Conservation (phyloP, 2,113 vertebrate genomes). For the Seriola aureovittata region DNA sequence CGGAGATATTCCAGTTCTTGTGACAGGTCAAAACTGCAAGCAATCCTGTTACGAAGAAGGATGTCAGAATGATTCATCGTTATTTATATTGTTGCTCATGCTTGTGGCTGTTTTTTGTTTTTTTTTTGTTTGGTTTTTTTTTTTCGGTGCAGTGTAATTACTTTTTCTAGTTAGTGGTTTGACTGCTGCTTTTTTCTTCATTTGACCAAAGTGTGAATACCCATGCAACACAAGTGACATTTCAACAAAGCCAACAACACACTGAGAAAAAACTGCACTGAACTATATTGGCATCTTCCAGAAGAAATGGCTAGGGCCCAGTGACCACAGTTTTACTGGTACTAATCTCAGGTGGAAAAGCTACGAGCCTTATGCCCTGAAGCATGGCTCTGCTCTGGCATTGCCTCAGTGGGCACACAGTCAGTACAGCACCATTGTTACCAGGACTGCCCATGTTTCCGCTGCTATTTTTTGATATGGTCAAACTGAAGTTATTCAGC, state of each 20-base stretch:
- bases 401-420: conserved; percentile 51
- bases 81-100: conserved; percentile 51
- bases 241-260: conserved; percentile 40
- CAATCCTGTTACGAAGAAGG: conserved; percentile 32
- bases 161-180: conserved; percentile 13
- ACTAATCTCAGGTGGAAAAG: conserved; percentile 60
- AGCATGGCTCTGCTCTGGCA: conserved; percentile 40
- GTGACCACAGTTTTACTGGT: conserved; percentile 20
- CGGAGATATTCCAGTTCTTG: conserved; percentile 41
- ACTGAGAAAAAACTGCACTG: conserved; percentile 9
- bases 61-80: conserved; percentile 63
- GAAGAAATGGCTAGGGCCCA: conserved; percentile 49
- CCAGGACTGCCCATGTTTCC: background rate
- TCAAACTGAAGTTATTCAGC: conserved; percentile 22
- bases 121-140: background rate
- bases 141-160: conserved; percentile 3
- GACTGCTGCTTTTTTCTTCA: conserved; percentile 14
- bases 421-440: conserved; percentile 16
- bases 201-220: conserved; percentile 16
- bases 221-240: background rate
- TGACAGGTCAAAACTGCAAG: conserved; percentile 51
- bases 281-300: conserved; percentile 14
- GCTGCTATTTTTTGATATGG: conserved; percentile 19
- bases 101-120: conserved; percentile 9
- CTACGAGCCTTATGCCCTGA: conserved; percentile 41